These are phyloP conservation scores for Grapholita molesta DNA, from an alignment of 1,140 invertebrate species.

Conservation along the genomic window DNA sequence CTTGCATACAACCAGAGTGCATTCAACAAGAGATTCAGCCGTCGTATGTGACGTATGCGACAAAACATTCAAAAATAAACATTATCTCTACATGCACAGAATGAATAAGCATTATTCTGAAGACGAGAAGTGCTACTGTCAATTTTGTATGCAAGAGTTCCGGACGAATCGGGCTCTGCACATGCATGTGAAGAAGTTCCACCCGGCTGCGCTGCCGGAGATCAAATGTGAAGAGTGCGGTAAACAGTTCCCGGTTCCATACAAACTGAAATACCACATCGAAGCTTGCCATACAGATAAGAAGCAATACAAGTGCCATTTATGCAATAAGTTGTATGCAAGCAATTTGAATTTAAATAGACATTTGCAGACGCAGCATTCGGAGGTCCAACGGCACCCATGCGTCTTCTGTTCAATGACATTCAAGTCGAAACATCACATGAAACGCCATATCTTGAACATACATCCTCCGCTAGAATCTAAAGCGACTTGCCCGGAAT, in stretches of 20 bases:
- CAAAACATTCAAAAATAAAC: slow-evolving; percentile 70
- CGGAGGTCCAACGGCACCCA: slow-evolving; percentile 50
- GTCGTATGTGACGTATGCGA: slow-evolving; percentile 64
- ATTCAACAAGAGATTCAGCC: slow-evolving; percentile 59
- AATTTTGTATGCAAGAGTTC: slow-evolving; percentile 67
- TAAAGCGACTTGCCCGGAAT: slow-evolving; percentile 63
- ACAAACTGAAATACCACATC: slow-evolving; percentile 65
- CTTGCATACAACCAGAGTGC: slow-evolving; percentile 61
- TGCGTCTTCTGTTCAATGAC: slow-evolving; percentile 69
- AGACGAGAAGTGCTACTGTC: slow-evolving; percentile 62
- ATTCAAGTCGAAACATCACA: slow-evolving; percentile 63
- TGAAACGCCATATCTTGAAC: slow-evolving; percentile 66
- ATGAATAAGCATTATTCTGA: slow-evolving; percentile 72
- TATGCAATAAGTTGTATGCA: slow-evolving; percentile 64
- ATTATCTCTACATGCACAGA: slow-evolving; percentile 69
- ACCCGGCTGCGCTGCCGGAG: slow-evolving; percentile 58
- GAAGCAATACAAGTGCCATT: slow-evolving; percentile 59
- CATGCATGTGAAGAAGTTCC: slow-evolving; percentile 61
- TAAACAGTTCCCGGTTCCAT: slow-evolving; percentile 57
- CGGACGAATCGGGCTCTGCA: slow-evolving; percentile 55
- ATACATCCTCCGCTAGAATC: slow-evolving; percentile 69
- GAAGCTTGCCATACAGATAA: slow-evolving; percentile 50
- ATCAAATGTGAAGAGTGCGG: slow-evolving; percentile 62
- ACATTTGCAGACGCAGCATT: slow-evolving; percentile 60
- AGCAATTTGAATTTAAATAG: slow-evolving; percentile 59